Base-by-base conservation (phyloP, 2,113 vertebrate species). In the Taxidea taxus region DNA sequence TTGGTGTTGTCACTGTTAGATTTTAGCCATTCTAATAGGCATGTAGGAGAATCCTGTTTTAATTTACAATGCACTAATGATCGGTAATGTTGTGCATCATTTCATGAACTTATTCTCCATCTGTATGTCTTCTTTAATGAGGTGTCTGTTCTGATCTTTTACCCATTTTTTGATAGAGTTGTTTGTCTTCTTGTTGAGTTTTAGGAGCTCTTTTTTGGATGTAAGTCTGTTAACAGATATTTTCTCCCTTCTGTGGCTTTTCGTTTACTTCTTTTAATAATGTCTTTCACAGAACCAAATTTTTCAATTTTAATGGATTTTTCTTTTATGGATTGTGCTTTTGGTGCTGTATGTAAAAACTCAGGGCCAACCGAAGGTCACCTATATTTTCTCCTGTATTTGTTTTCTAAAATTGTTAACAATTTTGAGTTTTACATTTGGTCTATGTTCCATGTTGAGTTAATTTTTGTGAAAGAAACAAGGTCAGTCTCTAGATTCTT, bases 191-290 rank as follows among this genome's bases (percentile, higher is more conserved):
- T 82, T 64, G 7, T 75, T 75, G 25, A 96, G 34, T 92, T 92
- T 92, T 82, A 95, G 87, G 31, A 88, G 31, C 54, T 74, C n/a
- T 87, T 92, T 87, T 88, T 87, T 66, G 39, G 34, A 58, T 83
- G 21, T 54, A 75, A 89, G 6, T 47, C 25, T 77, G 72, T 75
- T 82, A 62, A 72, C 64, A 95, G 89, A 44, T 81, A 42, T 58
- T 56, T 78, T 34, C 75, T 78, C 29, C 75, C 44, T 49, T 78
- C 29, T 49, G 29, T 78, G 44, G 75, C 75, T 78, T 78, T 78
- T 78, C 16, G 34, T 31, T 75, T 75, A 44, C 15, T 75, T 78
- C 75, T 78, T 77, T 78, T 31, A 49, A 75, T 39, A 44, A 20
- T 78, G 44, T 49, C 44, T 78, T 78, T 49, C 29, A 49, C 5